Base-by-base conservation (phyloP, 2,113 vertebrate genomes). In the Sialia sialis region DNA sequence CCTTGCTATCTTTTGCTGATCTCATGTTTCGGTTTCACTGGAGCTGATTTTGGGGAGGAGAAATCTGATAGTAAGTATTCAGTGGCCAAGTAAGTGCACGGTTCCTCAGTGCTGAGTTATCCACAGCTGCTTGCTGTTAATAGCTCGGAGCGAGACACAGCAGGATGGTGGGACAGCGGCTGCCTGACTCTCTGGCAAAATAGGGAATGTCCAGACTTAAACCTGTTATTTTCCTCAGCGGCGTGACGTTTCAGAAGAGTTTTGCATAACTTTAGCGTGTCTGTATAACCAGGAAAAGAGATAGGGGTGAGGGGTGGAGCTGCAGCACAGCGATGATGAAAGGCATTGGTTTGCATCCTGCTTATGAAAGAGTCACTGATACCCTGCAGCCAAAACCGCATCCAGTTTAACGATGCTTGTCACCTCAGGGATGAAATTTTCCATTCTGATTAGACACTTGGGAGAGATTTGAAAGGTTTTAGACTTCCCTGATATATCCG, bases 61-160 rank as follows among this genome's bases (percentile, higher is more conserved):
- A 93, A 96, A 96, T 88, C 58, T 36, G 82, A 91, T 94, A 88
- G 75, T n/a, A 26, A 94, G 56, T 76, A 84, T 93, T 93, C 79
- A 75, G 88, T 75, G 38, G 82, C 79, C 76, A 58, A 69, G 49
- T 43, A 27, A 82, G 44, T 14, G 54, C 64, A 29, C 0, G 2
- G 56, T 56, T 84, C 77, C 87, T 87, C 8, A 10, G 44, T 51
- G 84, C 89, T 66, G 56, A 94, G 93, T 89, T 95, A 94, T 89
- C 85, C 85, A 64, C 87, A 93, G 91, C 95, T 93, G 95, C 64
- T 85, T 56, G 36, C 75, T 54, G 34, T 76, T 88, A 93, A 85
- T 56, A 95, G 94, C 70, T 49, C 5, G 0, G 4, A 70, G 66
- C 6, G 54, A 78, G 77, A 78, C 56, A 72, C 69, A 62, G 34